A percentile compares a stretch with the other conserved stretches of the same genome.
Evolutionary conservation across 2,888 invertebrate genomes (phyloP).

Genomic region (Elegia similella): DNA sequence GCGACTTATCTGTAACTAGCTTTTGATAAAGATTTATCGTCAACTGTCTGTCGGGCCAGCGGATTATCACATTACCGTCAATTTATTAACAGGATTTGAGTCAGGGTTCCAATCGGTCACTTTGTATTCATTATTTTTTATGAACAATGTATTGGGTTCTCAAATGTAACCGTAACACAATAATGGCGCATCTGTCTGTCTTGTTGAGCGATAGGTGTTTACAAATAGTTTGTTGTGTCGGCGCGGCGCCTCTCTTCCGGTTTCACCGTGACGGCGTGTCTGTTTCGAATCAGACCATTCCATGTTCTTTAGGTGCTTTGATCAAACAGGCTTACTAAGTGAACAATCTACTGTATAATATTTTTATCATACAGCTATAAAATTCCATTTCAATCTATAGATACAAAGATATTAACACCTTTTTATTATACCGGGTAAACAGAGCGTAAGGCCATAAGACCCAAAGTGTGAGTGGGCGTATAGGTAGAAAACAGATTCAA

Average conservation of each 20-base stretch:
- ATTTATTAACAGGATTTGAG: constrained; percentile 18
- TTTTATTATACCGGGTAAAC: too few relatives aligned
- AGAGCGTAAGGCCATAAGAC: too few relatives aligned
- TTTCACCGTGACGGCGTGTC: neutral
- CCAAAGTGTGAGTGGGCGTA: too few relatives aligned
- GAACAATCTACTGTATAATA: too few relatives aligned
- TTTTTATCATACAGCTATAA: too few relatives aligned
- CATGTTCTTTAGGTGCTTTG: too few relatives aligned
- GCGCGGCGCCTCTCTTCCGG: neutral
- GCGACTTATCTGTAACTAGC: neutral
- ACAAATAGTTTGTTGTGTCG: constrained; percentile 7
- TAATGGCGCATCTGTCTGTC: neutral
- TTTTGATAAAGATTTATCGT: constrained; percentile 7
- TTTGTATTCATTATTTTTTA: neutral
- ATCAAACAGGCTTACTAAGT: too few relatives aligned
- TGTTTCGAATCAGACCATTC: neutral
- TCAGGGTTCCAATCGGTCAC: neutral
- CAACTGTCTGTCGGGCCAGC: constrained; percentile 3
- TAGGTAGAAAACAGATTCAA: too few relatives aligned
- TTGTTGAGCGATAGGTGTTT: neutral
- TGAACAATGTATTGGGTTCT: neutral
- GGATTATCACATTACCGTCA: constrained; percentile 1
- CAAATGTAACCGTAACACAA: neutral
- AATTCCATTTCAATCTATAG: too few relatives aligned
- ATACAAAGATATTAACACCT: too few relatives aligned